Conservation (phyloP, 2,797 vertebrate genomes). For the Spea hammondii region DNA sequence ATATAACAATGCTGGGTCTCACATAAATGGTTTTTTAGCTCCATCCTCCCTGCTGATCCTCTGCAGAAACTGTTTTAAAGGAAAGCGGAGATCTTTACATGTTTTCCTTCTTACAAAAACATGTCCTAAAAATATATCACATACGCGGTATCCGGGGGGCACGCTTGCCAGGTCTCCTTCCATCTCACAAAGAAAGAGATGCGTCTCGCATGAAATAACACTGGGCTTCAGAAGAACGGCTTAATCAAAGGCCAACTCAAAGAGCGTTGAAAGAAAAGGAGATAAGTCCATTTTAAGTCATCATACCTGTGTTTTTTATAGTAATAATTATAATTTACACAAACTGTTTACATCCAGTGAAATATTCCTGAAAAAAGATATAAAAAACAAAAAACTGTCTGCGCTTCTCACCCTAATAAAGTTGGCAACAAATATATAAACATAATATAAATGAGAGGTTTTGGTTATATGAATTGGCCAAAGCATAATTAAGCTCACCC, state of each 20-base stretch:
- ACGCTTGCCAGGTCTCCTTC: not conserved
- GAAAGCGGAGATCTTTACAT: conserved; percentile 6
- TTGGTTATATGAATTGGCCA: no score
- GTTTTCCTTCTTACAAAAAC: conserved; percentile 16
- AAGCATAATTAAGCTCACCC: no score
- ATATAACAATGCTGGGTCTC: not conserved
- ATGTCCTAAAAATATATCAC: conserved; percentile 6
- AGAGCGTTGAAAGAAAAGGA: not conserved
- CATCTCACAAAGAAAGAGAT: not conserved
- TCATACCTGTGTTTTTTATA: no score
- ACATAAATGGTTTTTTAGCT: not conserved
- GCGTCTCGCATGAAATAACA: conserved; percentile 19
- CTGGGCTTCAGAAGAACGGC: conserved; percentile 15
- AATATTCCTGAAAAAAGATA: no score
- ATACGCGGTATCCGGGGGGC: conserved; percentile 11
- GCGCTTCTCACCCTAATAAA: no score
- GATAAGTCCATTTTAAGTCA: no score
- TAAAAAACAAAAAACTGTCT: no score
- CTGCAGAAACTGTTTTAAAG: conserved; percentile 2
- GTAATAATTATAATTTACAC: no score
- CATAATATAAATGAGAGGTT: no score
- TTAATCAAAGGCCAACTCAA: conserved; percentile 39
- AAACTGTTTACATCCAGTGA: no score
- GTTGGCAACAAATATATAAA: no score
- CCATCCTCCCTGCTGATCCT: conserved; percentile 1